Evolutionary conservation across 1,140 invertebrate species (phyloP).

Genomic region (Holcopasites calliopsidis): DNA sequence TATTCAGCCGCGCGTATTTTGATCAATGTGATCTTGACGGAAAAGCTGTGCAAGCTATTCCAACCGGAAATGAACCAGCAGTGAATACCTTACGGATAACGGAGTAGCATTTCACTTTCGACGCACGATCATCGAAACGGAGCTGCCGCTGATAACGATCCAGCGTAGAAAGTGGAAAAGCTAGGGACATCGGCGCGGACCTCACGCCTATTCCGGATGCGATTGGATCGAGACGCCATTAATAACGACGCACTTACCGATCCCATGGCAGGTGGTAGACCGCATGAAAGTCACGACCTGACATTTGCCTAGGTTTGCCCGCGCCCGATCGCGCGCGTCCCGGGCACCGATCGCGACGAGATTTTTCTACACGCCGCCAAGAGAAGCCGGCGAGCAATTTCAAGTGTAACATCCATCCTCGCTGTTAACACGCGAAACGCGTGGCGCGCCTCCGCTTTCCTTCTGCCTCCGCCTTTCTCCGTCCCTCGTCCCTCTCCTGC

Average conservation of each 20-base stretch:
- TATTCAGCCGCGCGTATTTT: too few species aligned
- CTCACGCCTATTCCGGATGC: conserved; percentile 75
- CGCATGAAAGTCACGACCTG: conserved; percentile 77
- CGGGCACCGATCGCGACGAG: conserved; percentile 70
- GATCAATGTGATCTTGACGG: too few species aligned
- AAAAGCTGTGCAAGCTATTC: too few species aligned
- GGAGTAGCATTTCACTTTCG: not conserved
- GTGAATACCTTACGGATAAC: not conserved
- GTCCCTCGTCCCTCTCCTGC: not conserved
- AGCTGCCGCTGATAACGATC: conserved; percentile 25
- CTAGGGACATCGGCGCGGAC: conserved; percentile 62
- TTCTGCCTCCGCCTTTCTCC: conserved; percentile 34
- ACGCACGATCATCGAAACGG: not conserved
- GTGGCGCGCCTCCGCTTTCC: conserved; percentile 55
- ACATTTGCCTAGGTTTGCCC: conserved; percentile 72
- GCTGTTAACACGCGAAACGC: conserved; percentile 47
- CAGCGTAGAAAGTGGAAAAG: conserved; percentile 40
- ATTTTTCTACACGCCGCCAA: conserved; percentile 64
- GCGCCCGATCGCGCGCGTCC: conserved; percentile 61
- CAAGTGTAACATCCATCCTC: conserved; percentile 61
- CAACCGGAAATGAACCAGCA: too few species aligned
- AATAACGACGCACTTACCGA: conserved; percentile 77
- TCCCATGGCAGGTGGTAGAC: conserved; percentile 76
- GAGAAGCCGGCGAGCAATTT: conserved; percentile 57
- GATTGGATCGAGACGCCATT: conserved; percentile 75